phyloP scores from a whole-genome alignment of 2,113 vertebrate genomes.

The Camelus bactrianus region DNA sequence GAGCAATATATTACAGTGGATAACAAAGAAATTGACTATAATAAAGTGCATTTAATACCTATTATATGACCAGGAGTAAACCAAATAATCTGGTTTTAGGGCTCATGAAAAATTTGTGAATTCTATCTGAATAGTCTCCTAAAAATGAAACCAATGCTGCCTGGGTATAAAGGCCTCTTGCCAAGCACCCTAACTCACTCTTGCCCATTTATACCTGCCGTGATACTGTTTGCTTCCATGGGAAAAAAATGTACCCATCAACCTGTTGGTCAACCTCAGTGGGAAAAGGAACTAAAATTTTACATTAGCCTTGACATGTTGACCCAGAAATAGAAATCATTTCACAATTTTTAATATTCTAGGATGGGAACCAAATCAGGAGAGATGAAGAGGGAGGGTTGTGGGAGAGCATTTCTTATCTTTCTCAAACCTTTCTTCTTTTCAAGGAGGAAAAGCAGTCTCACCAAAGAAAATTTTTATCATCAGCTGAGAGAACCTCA shows the following conservation, averaged over 20 bases:
- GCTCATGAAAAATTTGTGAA: not conserved
- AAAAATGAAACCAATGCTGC: not conserved
- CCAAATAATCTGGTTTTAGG: not conserved
- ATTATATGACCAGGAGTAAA: not conserved
- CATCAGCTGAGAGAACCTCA: not conserved
- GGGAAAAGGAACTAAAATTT: not conserved
- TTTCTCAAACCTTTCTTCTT: not conserved
- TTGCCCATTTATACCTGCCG: not conserved
- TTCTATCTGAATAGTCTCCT: not conserved
- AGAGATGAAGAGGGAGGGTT: not conserved
- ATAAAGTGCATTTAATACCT: constrained; percentile 5
- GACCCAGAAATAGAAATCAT: not conserved
- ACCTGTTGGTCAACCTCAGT: not conserved
- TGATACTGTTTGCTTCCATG: not conserved
- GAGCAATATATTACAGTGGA: not conserved
- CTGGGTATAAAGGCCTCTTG: not conserved
- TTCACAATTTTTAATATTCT: not conserved
- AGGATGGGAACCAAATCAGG: not conserved
- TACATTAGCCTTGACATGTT: not conserved
- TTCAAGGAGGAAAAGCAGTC: not conserved
- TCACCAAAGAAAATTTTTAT: not conserved
- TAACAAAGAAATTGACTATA: not conserved
- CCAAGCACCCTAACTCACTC: not conserved
- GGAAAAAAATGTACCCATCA: not conserved
- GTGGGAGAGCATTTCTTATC: not conserved